Evolutionary conservation across 2,797 vertebrate species (phyloP), one percentile per base, ranked within the genome.

Genomic region (Enteromius argenteus): DNA sequence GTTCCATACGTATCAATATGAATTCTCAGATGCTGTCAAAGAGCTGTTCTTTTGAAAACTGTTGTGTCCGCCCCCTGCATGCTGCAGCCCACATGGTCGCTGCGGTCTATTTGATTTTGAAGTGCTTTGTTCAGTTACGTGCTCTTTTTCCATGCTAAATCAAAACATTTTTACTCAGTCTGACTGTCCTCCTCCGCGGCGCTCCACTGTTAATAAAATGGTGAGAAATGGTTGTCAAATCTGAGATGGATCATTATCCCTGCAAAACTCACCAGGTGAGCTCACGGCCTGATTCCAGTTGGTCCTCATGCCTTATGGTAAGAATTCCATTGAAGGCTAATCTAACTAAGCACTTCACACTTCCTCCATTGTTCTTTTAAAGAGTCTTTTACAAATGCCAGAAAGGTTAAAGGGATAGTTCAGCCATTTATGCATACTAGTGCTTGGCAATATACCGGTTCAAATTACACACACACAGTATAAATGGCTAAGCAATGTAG

Each of bases 351-450:
- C 42, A 66, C 81, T 83, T 83, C 14, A 51, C 81, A 83, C 81
- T 66, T 66, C 60, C 87, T 74, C 14, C 27, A 68, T 46, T 56
- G 44, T 27, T 58, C 71, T 82, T 79, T 37, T 56, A 73, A 51
- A 84, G 42, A 79, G 27, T 71, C 39, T 58, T 67, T 76, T 66
- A 75, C 85, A 79, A 86, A 84, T 82, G 69, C 69, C 79, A 84
- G 10, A 23, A 13, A 75, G 85, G 78, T 80, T 78, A 83, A 77
- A 85, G 21, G 8, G 35, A 76, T 42, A 76, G 32, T 60, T 76
- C n/a, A 17, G 51, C 51, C 51, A 37, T 37, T 75, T 15, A 30
- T 62, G 13, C 58, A 62, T 62, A 27, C 4, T 23, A 5, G 56
- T 60, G n/a, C 56, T 60, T 13, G 56, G 11, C n/a, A 60, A 60